Conservation (phyloP, 2,113 vertebrate species). For the Lophura nycthemera region DNA sequence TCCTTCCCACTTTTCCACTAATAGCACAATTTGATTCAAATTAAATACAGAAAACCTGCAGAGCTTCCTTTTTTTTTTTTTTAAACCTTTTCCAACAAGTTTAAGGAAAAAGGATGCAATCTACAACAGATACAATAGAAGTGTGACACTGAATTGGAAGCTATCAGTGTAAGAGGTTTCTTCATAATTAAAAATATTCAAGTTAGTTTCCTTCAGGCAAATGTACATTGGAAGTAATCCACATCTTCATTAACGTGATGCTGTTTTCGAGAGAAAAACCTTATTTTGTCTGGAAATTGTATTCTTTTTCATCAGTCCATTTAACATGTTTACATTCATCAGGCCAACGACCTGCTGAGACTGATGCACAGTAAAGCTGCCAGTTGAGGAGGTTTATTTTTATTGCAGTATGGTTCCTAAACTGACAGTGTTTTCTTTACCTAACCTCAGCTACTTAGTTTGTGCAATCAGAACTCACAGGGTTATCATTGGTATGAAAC, state of each 20-base stretch:
- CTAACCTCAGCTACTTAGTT: not conserved
- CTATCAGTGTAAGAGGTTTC: not conserved
- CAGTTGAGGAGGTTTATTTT: constrained; percentile 49
- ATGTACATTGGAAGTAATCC: not conserved
- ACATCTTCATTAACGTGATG: not conserved
- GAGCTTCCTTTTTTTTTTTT: not conserved
- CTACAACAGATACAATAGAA: rapidly evolving
- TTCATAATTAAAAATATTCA: not conserved
- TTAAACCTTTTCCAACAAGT: not conserved
- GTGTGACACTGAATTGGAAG: not conserved
- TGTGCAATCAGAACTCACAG: constrained; percentile 1
- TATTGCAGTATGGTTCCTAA: constrained; percentile 16
- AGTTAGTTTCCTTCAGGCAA: not conserved
- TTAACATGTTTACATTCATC: not conserved
- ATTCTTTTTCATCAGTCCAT: not conserved
- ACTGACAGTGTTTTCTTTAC: not conserved
- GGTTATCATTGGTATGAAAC: constrained; percentile 19
- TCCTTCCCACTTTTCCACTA: not conserved
- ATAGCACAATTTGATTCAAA: not conserved
- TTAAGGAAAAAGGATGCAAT: not conserved
- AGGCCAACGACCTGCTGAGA: constrained; percentile 3
- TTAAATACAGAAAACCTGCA: not conserved
- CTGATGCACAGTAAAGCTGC: not conserved
- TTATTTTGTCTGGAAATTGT: not conserved
- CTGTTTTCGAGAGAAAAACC: not conserved